Evolutionary conservation across 2,113 vertebrate species (phyloP), one percentile per base, ranked within the genome.

Genomic region (Pipa parva): DNA sequence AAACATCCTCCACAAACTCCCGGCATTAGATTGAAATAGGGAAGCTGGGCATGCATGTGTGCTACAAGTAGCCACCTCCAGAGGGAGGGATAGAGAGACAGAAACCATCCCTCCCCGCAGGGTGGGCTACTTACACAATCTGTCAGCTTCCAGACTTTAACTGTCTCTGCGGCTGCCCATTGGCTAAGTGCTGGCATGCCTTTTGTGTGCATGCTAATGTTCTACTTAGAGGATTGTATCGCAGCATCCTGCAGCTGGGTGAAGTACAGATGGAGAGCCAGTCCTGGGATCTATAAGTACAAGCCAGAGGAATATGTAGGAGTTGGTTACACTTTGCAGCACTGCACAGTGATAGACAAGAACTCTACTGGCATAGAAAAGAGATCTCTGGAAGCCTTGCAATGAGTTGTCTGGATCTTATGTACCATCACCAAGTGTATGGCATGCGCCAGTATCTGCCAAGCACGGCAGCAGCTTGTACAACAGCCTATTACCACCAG

Each of bases 341-440:
- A 10, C 9, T 21, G 18, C 1, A 7, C 46, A 22, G 46, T 49
- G 6, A 49, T 12, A 49, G 9, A 22, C 9, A 21, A 20, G 7
- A 20, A 20, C 4, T 8, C 46, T 36, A 10, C 9, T 21, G n/a
- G n/a, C 17, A 17, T 10, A 24, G 4, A 24, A 20, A 39, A 28
- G 9, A 65, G 10, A 15, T 45, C 21, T 7, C 29, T 20, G 56
- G 28, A 24, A 39, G 66, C 58, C 77, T 64, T 82, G 91, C 89
- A 81, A 97, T 97, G 95, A 97, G 94, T 79, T 95, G 95, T 84
- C 85, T 93, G 81, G 94, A 93, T 88, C 92, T 97, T 87, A 91
- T 89, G 85, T 94, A 93, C 89, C 78, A 87, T 83, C 78, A 86
- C 83, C 94, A 92, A 79, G 88, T 88, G 69, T 92, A 92, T 91